Evolutionary conservation across 2,113 vertebrate species (phyloP), one percentile per base, ranked within the genome.

Genomic region (Hydrochoerus hydrochaeris): DNA sequence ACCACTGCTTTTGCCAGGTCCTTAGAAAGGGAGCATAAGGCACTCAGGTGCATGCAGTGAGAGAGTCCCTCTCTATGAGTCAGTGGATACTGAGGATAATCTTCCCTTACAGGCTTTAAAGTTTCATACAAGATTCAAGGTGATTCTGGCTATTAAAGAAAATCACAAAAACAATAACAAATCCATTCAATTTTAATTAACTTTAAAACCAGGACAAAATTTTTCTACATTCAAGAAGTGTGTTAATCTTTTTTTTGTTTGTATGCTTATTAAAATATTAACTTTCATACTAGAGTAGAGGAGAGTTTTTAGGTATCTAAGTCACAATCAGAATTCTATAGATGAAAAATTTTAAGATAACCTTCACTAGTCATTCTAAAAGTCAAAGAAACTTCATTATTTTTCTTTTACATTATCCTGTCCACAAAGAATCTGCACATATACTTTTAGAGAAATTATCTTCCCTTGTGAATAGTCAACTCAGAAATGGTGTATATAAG

Each of bases 261-360:
- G 2, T 85, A 81, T 73, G 24, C 54, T 94, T 84, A 86, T 71
- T 82, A 83, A 91, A 93, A 1, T n/a, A 91, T 54, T 95, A 67
- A 65, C 26, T 95, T 92, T 35, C 9, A 69, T 80, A 57, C 71
- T 80, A 58, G 26, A 54, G 14, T 38, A 24, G 49, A 91, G 71
- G 80, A 57, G 32, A 85, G 73, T 96, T 80, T 38, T 35, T 5
- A 57, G 75, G 4, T 87, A 52, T 49, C 6, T 22, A 95, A 63
- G 11, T 60, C 26, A 58, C 9, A 81, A 4, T 80, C 16, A 90
- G 54, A 88, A 96, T 71, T 54, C 0, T 6, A 92, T 94, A 17
- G 22, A 46, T 54, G 58, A 78, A 1, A 1, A 57, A 88, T 14
- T 90, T 84, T 83, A 57, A 93, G 82, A 91, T 16, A 44, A 1